Evolutionary conservation across 2,113 vertebrate genomes (phyloP), one percentile per base, ranked within the genome.

Genomic region (Platichthys flesus): DNA sequence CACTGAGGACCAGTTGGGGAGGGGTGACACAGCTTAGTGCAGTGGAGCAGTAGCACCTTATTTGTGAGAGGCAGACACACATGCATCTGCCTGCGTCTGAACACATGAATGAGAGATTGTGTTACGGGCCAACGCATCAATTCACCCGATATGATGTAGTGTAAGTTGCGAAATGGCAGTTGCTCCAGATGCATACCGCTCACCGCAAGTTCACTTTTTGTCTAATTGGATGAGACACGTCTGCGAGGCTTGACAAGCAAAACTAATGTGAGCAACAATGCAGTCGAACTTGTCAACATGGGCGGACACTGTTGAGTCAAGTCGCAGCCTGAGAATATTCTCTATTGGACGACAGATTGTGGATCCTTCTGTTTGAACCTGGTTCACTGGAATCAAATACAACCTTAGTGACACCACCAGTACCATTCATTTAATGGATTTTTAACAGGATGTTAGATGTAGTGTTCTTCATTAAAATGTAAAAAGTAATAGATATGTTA

Each of bases 181-280:
- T 90, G 85, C 86, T 90, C 87, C 81, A 87, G 76, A 85, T 86
- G 76, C 81, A 74, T 55, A 74, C 83, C 59, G 69, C 80, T 80
- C 66, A 10, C 26, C 3, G 1, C 18, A 70, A 80, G 51, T 74
- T 86, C 63, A 74, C 86, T 42, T 49, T 69, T 42, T 6, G 4
- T 14, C 3, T 89, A 78, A 92, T 81, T 70, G 75, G 77, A 84
- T 69, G 76, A 77, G 90, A 91, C 91, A 82, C 18, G 28, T 79
- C 74, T 84, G 49, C 13, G 60, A 86, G 72, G 76, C 55, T 58
- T 40, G 83, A 72, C 57, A 20, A 55, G 15, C 66, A 73, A 83
- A 83, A 75, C 81, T 83, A 85, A 87, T 84, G 73, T 67, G 79
- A 88, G 82, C 85, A 85, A 84, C 90, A 81, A 90, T 91, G 87